phyloP scores from a whole-genome alignment of 2,797 vertebrate genomes.

The Percopsis omiscomaycus region DNA sequence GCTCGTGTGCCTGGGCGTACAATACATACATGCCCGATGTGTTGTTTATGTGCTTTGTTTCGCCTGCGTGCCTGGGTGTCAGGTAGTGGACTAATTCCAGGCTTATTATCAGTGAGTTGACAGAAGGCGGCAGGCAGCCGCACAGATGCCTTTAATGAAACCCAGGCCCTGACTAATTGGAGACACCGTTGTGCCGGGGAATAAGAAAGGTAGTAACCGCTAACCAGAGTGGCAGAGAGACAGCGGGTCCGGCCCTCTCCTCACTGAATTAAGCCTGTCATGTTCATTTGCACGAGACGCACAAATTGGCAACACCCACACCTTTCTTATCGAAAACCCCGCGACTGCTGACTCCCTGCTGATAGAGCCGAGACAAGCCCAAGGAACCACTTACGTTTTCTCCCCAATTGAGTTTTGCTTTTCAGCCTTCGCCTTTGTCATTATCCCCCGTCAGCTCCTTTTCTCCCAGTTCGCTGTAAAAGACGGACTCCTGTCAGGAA shows the following conservation, averaged over 20 bases:
- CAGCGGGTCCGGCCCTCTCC: slow-evolving; percentile 56
- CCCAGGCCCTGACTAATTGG: slow-evolving; percentile 81
- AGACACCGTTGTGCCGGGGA: slow-evolving; percentile 76
- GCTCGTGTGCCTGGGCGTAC: slow-evolving; percentile 2
- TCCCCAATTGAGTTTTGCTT: slow-evolving; percentile 29
- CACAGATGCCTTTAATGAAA: slow-evolving; percentile 84
- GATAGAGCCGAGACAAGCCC: slow-evolving; percentile 27
- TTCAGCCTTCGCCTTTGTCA: slow-evolving; percentile 36
- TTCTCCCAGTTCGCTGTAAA: slow-evolving; percentile 24
- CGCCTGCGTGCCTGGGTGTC: slow-evolving; percentile 34
- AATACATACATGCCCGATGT: slow-evolving; percentile 7
- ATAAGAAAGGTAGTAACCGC: slow-evolving; percentile 67
- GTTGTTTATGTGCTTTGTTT: slow-evolving; percentile 14
- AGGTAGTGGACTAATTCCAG: slow-evolving; percentile 57
- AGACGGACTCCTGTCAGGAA: not conserved
- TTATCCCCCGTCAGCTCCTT: slow-evolving; percentile 29
- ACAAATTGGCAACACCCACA: slow-evolving; percentile 37
- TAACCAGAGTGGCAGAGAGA: slow-evolving; percentile 55
- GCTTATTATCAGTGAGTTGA: slow-evolving; percentile 76
- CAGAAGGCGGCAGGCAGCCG: slow-evolving; percentile 65
- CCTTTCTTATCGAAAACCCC: slow-evolving; percentile 46
- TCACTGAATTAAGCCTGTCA: slow-evolving; percentile 64
- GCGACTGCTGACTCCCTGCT: slow-evolving; percentile 39
- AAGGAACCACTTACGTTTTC: slow-evolving; percentile 22
- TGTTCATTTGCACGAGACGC: slow-evolving; percentile 68